A percentile compares a stretch with the other conserved stretches of the same genome.
Evolutionary conservation across 2,888 invertebrate species (phyloP).

Genomic region (Eupeodes latifasciatus): DNA sequence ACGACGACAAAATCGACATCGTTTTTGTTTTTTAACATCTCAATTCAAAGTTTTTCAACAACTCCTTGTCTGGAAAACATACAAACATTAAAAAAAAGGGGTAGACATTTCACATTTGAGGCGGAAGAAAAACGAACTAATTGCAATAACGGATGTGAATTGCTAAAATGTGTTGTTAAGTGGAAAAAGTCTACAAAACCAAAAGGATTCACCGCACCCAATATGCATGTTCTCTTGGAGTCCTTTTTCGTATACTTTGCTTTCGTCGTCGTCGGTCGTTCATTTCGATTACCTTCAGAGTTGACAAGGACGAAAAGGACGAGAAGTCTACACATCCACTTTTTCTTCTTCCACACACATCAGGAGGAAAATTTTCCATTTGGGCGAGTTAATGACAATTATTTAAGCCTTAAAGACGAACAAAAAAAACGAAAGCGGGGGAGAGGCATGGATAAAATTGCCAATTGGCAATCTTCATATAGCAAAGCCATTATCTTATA

Average conservation of each 20-base stretch:
- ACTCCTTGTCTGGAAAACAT: conserved; percentile 45
- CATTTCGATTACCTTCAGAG: no score
- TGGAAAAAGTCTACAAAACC: conserved; percentile 33
- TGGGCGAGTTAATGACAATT: conserved; percentile 55
- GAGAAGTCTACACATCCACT: no score
- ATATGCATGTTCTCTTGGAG: not conserved
- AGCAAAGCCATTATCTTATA: not conserved
- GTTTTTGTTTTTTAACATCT: conserved; percentile 9
- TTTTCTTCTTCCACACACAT: not conserved
- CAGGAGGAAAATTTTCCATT: conserved; percentile 21
- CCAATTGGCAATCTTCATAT: conserved; percentile 36
- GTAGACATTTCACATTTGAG: conserved; percentile 48
- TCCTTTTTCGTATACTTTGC: not conserved
- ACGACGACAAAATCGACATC: conserved; percentile 19
- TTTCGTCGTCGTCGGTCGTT: no score
- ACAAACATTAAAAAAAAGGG: not conserved
- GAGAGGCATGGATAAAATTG: conserved; percentile 14
- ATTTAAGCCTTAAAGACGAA: conserved; percentile 20
- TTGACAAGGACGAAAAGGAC: no score
- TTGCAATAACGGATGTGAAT: conserved; percentile 76
- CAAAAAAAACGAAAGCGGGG: not conserved
- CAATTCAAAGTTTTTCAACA: conserved; percentile 67
- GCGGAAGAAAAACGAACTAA: conserved; percentile 71
- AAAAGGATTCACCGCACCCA: conserved; percentile 15
- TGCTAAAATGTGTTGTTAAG: conserved; percentile 74